phyloP scores from a whole-genome alignment of 2,888 invertebrate species.

The Tetropium fuscum region DNA sequence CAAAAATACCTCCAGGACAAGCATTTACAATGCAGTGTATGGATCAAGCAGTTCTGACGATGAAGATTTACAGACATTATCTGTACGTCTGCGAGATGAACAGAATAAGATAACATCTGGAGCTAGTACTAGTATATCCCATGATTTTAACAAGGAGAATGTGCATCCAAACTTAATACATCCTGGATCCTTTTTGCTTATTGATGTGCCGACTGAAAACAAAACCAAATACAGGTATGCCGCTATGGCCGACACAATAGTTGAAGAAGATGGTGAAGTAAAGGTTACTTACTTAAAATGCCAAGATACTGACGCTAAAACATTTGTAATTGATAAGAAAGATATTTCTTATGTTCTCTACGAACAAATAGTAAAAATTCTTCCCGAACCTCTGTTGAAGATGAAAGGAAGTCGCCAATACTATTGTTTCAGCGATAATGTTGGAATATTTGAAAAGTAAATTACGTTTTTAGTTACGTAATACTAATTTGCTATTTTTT shows the following conservation, averaged over 20 bases:
- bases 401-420: not conserved
- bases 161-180: conserved; percentile 20
- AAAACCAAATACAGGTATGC: conserved; percentile 10
- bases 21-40: conserved; percentile 15
- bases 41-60: conserved; percentile 2
- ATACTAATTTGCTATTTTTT: not conserved
- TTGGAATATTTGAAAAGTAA: conserved; percentile 2
- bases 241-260: conserved; percentile 6
- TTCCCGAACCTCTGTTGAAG: conserved; percentile 1
- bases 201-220: conserved; percentile 13
- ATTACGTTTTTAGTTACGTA: not conserved
- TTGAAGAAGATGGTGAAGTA: conserved; percentile 15
- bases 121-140: conserved; percentile 10
- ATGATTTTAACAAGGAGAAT: conserved; percentile 7
- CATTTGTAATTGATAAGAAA: conserved; percentile 2
- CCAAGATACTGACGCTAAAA: not conserved
- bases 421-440: not conserved
- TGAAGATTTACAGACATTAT: conserved; percentile 18
- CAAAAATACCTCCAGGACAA: not conserved
- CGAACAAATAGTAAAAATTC: conserved; percentile 12
- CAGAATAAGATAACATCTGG: not conserved
- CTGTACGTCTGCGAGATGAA: conserved; percentile 3
- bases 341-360: conserved; percentile 13
- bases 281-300: conserved; percentile 11
- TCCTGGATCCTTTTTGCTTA: conserved; percentile 9